These are phyloP conservation scores for Entomobrya proxima DNA, from an alignment of 2,888 invertebrate genomes.

Conservation along the genomic window DNA sequence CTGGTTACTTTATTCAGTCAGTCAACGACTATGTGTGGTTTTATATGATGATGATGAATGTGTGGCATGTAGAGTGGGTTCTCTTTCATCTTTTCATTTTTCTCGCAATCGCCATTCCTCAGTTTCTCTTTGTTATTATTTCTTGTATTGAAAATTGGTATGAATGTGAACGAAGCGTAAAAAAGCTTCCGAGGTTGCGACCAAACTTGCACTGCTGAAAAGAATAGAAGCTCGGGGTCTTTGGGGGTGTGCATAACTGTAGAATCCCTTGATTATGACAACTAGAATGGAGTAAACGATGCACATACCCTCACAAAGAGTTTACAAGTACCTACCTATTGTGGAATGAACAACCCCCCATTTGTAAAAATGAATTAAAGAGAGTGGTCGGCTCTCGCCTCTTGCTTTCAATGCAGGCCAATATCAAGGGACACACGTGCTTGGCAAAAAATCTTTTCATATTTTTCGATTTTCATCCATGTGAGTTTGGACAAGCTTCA, in stretches of 20 bases:
- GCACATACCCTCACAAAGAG: too few species aligned
- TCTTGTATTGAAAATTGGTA: too few species aligned
- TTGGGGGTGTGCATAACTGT: too few species aligned
- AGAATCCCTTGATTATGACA: too few species aligned
- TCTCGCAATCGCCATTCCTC: too few species aligned
- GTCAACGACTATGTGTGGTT: background rate
- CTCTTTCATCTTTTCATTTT: background rate
- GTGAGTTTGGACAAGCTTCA: too few species aligned
- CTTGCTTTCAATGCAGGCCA: background rate
- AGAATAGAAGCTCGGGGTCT: too few species aligned
- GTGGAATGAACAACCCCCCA: too few species aligned
- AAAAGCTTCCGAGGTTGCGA: too few species aligned
- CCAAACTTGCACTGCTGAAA: too few species aligned
- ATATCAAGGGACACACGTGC: background rate
- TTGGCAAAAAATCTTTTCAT: background rate
- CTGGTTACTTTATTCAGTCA: conserved; percentile 29
- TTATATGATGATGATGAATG: background rate
- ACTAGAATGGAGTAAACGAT: too few species aligned
- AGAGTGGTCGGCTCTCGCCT: background rate
- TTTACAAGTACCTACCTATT: too few species aligned
- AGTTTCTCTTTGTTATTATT: background rate
- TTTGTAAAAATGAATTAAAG: conserved; percentile 10
- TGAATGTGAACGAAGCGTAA: background rate
- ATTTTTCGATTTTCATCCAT: background rate
- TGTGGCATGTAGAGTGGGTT: background rate